Evolutionary conservation across 2,888 invertebrate species (phyloP).

Genomic region (Formica aserva): DNA sequence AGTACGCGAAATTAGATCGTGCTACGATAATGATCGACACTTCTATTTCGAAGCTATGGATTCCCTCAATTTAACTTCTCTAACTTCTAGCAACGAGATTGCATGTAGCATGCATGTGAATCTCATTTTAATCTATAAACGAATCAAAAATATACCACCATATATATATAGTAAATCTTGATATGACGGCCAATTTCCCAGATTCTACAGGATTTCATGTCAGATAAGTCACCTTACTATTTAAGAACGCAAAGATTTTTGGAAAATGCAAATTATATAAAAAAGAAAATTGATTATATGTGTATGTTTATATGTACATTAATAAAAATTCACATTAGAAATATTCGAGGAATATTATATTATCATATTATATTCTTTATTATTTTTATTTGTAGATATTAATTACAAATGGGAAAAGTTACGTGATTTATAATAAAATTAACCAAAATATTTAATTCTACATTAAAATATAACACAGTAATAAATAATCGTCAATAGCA

Average conservation of each 20-base stretch:
- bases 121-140: not conserved
- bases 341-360: not conserved
- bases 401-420: not conserved
- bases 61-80: slow-evolving; percentile 63
- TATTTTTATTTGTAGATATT: not conserved
- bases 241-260: not conserved
- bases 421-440: not conserved
- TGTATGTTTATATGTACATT: not conserved
- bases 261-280: not conserved
- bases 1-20: slow-evolving; percentile 46
- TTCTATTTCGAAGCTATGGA: slow-evolving; percentile 30
- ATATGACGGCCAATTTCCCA: not conserved
- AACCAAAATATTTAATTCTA: not conserved
- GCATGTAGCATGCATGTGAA: slow-evolving; percentile 43
- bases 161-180: not conserved
- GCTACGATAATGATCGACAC: slow-evolving; percentile 54
- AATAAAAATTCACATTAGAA: not conserved
- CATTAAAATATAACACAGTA: not conserved
- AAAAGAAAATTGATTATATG: not conserved
- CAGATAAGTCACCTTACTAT: not conserved
- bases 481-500: not conserved
- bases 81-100: slow-evolving; percentile 57
- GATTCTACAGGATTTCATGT: not conserved
- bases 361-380: not conserved
- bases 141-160: not conserved